phyloP scores from a whole-genome alignment of 2,888 invertebrate species.

The Brachyopa scutellaris region DNA sequence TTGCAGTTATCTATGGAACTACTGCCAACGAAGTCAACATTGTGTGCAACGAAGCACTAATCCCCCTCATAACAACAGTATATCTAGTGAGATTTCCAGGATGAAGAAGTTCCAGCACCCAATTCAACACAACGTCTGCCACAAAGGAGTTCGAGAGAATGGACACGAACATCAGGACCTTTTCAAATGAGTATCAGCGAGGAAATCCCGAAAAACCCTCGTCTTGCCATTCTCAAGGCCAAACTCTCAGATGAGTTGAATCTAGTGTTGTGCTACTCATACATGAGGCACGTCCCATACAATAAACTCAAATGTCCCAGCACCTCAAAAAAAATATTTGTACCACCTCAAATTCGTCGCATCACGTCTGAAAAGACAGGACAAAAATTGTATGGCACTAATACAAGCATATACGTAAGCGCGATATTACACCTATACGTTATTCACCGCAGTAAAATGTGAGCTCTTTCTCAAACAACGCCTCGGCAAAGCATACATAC shows the following conservation, averaged over 20 bases:
- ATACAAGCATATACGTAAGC: no score
- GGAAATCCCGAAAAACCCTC: neutral
- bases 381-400: no score
- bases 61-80: neutral
- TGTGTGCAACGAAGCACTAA: neutral
- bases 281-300: no score
- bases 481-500: no score
- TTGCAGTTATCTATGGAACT: neutral
- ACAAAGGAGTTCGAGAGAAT: neutral
- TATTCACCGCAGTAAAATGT: no score
- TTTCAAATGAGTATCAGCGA: neutral
- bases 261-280: no score
- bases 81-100: neutral
- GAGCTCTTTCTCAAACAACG: no score
- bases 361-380: no score
- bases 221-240: neutral
- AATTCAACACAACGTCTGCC: neutral
- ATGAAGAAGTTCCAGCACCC: slow-evolving; percentile 2
- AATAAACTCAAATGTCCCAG: no score
- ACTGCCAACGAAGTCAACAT: neutral
- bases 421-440: no score
- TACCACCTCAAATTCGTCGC: no score
- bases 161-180: neutral
- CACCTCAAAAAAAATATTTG: no score
- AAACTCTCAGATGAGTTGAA: slow-evolving; percentile 71